Evolutionary conservation across 2,797 vertebrate species (phyloP), one percentile per base, ranked within the genome.

Genomic region (Danio choprae): DNA sequence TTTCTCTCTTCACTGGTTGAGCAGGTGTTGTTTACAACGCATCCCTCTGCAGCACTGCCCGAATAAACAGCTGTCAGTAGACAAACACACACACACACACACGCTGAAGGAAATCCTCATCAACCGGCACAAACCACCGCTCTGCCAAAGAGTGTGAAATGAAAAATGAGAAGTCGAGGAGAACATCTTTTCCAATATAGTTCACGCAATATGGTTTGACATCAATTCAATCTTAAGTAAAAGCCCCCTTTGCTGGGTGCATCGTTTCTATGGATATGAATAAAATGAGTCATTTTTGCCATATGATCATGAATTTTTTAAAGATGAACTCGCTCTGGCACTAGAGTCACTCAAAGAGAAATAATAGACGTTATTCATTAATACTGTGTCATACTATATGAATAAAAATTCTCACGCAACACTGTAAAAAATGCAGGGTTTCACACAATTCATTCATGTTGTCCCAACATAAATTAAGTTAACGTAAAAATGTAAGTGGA

Each of bases 1-100:
- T 16, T n/a, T n/a, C n/a, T n/a, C n/a, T n/a, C n/a, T 69, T 81
- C 40, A 81, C 51, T 58, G 70, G 12, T 48, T 13, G 81, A 84
- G 82, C 88, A 86, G 88, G 83, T 88, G 87, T 80, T 84, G 81
- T 86, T 88, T 88, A 88, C 84, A 81, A 74, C 72, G 60, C 68
- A 44, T 55, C 55, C 29, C 73, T 85, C 69, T 81, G 79, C 80
- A 76, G 83, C 40, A 64, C 55, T 81, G 72, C 77, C 65, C 69
- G 64, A 59, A 85, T 79, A 86, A 88, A 80, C 86, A 87, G 86
- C 86, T 85, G 86, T 80, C 82, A 44, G 18, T 36, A 64, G 43
- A 51, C 71, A 44, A 58, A 36, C 29, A 29, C 29, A 29, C 29
- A 29, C 29, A 29, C 29, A 29, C 29, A 29, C 29, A 29, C 29